Evolutionary conservation across 2,888 invertebrate genomes (phyloP), one percentile per base, ranked within the genome.

Genomic region (Apomyelois bistriatella): DNA sequence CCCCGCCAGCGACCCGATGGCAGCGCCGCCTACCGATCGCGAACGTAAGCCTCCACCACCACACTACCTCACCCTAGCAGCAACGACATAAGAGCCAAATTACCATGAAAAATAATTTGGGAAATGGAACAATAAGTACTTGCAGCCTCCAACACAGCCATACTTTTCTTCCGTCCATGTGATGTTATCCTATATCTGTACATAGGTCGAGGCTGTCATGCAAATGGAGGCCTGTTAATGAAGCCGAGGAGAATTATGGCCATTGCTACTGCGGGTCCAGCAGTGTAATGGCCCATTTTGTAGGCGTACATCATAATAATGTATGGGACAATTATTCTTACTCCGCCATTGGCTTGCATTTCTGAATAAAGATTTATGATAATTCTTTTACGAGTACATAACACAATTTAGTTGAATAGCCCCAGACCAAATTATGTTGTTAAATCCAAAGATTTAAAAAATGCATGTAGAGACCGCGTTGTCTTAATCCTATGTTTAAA

Each of bases 211-310:
- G 76, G 75, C 77, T 88, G 87, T 86, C 88, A 88, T 88, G 88
- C 88, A 89, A 89, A 89, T 89, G 88, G 88, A 83, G 81, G 87
- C 82, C 88, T 88, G 88, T 84, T 88, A 89, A 89, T 89, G 89
- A 89, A 89, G 87, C 81, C 83, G 79, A 81, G 76, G 82, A 87
- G 89, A 89, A 87, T 88, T 89, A 89, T 89, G 81, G 86, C 74
- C 81, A 82, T 88, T 88, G 89, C 87, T 85, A 86, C 77, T 82
- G 87, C 86, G 79, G 78, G 78, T 73, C 79, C 79, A 74, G 78
- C 76, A 72, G 69, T 74, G 73, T 81, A 87, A 89, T 88, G 79
- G 87, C 74, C 88, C 83, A 83, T 89, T 87, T 82, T 79, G 80
- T 77, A 81, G 74, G 76, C 83, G 78, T 87, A 81, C 76, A 87